These are phyloP conservation scores for Solea senegalensis DNA, from an alignment of 2,113 vertebrate species.

Conservation along the genomic window DNA sequence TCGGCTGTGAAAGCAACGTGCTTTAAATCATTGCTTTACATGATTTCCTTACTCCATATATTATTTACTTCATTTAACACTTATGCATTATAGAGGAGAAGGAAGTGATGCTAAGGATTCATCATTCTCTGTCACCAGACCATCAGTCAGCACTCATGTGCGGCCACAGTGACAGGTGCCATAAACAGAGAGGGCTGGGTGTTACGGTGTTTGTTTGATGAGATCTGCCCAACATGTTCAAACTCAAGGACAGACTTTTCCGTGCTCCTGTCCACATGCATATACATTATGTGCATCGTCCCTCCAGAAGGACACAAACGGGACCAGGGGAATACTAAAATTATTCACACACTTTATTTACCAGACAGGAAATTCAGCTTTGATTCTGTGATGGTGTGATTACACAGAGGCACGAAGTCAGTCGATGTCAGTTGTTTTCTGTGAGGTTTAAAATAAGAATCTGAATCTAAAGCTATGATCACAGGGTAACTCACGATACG, in stretches of 20 bases:
- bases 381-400: no score
- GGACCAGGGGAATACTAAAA: neutral
- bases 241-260: neutral
- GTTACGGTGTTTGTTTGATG: neutral
- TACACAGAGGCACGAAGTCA: no score
- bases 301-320: neutral
- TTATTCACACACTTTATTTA: neutral
- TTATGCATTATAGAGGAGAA: neutral
- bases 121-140: neutral
- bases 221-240: neutral
- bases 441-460: no score
- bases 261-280: neutral
- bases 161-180: neutral
- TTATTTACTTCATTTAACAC: slow-evolving; percentile 4
- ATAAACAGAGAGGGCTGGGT: neutral
- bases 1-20: neutral
- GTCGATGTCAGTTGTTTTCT: no score
- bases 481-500: no score
- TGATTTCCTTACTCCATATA: slow-evolving; percentile 2
- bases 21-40: neutral
- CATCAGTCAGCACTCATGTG: neutral
- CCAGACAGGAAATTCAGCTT: no score
- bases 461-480: no score
- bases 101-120: slow-evolving; percentile 18
- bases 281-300: neutral